Evolutionary conservation across 2,113 vertebrate genomes (phyloP), one percentile per base, ranked within the genome.

Genomic region (Hyla sarda): DNA sequence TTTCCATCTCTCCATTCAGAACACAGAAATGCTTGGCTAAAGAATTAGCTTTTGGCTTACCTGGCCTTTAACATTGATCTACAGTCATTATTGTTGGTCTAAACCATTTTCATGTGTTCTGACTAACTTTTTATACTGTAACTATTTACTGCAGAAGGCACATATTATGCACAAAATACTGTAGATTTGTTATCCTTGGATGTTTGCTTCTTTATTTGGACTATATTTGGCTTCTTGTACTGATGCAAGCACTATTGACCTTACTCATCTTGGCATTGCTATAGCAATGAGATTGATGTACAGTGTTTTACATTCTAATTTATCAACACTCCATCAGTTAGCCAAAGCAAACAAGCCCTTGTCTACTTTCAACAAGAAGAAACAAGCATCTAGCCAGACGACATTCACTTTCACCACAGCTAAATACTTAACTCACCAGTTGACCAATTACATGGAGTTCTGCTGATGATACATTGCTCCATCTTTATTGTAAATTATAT

Each of bases 301-400:
- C 52, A 78, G 37, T 67, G 28, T 54, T 87, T 25, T 0, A 13
- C 77, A 37, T 85, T 88, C 85, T 87, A 77, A 81, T 73, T 23
- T 37, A 45, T 88, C 87, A 88, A 77, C 84, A 21, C 75, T 87
- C 28, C 25, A 16, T 5, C 34, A 5, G 82, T 62, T 79, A 78
- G 82, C 87, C 86, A 89, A 88, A 83, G 54, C 84, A 90, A 91
- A 89, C 76, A 80, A 52, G 47, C 47, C 74, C 87, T 77, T 87
- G 82, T 87, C 88, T 86, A 34, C 45, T 21, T 12, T 17, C 47
- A 88, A 82, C 89, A 1, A 87, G 91, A 77, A 77, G 84, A 50
- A 87, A 87, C 90, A 91, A 87, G 90, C 21, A 62, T 82, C 78
- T 67, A 23, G 81, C 83, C 60, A 82, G 88, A 76, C 5, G n/a